These are phyloP conservation scores for Jacana jacana DNA, from an alignment of 2,113 vertebrate species.

Conservation along the genomic window DNA sequence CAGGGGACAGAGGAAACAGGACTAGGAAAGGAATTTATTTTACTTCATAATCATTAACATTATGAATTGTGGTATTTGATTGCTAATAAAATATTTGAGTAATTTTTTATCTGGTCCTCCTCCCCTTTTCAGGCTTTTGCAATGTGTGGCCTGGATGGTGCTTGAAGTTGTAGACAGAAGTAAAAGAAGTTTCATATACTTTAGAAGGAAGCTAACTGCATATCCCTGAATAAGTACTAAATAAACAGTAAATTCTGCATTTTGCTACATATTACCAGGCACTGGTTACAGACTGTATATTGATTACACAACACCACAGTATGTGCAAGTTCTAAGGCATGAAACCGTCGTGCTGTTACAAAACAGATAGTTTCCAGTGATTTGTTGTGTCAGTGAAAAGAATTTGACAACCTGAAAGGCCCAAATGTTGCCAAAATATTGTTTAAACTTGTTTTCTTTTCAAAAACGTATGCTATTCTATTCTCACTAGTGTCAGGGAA, in stretches of 20 bases:
- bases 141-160: neutral
- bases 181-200: neutral
- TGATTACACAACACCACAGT: neutral
- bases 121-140: neutral
- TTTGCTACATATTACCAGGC: neutral
- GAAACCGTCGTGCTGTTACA: neutral
- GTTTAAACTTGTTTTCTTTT: neutral
- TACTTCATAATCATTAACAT: neutral
- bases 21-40: neutral
- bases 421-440: neutral
- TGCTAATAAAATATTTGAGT: neutral
- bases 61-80: neutral
- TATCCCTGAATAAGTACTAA: neutral
- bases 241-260: neutral
- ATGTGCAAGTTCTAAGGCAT: neutral
- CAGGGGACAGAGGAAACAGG: neutral
- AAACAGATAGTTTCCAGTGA: neutral
- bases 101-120: neutral
- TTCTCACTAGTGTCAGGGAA: neutral
- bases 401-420: neutral
- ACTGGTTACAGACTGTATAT: neutral
- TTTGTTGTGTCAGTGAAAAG: neutral
- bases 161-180: neutral
- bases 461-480: neutral
- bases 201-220: neutral